A percentile compares a stretch with the other conserved stretches of the same genome.
Conservation (phyloP, 2,888 invertebrate species). For the Cinara cedri region DNA sequence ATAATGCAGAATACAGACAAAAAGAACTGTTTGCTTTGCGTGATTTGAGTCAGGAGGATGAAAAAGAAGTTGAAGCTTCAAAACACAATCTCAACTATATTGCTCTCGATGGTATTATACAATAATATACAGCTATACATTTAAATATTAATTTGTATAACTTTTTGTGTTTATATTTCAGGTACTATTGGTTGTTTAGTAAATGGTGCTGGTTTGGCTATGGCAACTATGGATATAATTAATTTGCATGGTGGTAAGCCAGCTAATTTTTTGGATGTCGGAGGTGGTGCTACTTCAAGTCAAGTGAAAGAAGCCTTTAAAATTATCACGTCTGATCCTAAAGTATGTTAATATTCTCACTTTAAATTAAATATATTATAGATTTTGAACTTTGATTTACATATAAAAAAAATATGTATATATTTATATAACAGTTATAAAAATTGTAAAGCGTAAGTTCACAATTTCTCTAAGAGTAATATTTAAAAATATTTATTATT, state of each 20-base stretch:
- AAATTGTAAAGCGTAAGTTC: no score
- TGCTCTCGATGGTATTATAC: slow-evolving; percentile 77
- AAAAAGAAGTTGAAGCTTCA: slow-evolving; percentile 88
- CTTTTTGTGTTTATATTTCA: slow-evolving; percentile 59
- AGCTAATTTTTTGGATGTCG: slow-evolving; percentile 96
- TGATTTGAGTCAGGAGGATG: slow-evolving; percentile 91
- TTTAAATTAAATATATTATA: not conserved
- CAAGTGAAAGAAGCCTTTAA: slow-evolving; percentile 95
- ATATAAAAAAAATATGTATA: no score
- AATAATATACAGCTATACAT: not conserved
- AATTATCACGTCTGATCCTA: slow-evolving; percentile 91
- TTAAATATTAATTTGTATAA: not conserved
- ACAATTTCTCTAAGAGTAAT: not conserved
- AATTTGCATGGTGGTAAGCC: slow-evolving; percentile 93
- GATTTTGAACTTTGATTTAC: not conserved
- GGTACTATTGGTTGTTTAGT: slow-evolving; percentile 91
- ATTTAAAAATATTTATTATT: not conserved
- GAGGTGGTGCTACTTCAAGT: slow-evolving; percentile 90
- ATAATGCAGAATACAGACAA: slow-evolving; percentile 91
- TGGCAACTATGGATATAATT: slow-evolving; percentile 99
- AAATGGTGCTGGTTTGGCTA: slow-evolving; percentile 94
- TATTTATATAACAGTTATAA: not conserved
- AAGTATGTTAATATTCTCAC: slow-evolving; percentile 64
- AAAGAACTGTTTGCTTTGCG: slow-evolving; percentile 82
- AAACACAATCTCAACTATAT: slow-evolving; percentile 92